Conservation (phyloP, 2,113 vertebrate genomes). For the Pseudorectes ferrugineus region DNA sequence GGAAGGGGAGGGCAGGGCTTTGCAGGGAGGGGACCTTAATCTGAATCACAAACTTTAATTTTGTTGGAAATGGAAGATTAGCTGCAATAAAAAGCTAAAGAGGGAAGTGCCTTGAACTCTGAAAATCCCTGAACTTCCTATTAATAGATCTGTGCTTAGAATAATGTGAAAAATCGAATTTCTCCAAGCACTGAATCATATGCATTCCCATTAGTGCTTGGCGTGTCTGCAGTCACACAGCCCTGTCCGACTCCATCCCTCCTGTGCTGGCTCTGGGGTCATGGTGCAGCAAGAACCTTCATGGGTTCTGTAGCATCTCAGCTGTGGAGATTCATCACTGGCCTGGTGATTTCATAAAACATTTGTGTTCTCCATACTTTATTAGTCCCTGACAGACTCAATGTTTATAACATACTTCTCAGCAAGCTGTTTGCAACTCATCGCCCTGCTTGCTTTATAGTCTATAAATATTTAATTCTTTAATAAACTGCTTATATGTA, state of each 20-base stretch:
- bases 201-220: background rate
- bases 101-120: constrained; percentile 12
- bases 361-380: constrained; percentile 62
- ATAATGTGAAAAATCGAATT: constrained; percentile 20
- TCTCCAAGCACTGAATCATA: constrained; percentile 13
- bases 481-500: constrained; percentile 80
- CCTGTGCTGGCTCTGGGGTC: background rate
- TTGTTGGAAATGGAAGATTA: background rate
- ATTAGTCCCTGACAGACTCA: constrained; percentile 74
- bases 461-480: constrained; percentile 83
- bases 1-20: background rate
- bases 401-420: constrained; percentile 76
- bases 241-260: background rate
- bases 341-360: constrained; percentile 68
- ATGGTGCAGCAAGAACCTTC: background rate
- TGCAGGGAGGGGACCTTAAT: background rate
- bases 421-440: constrained; percentile 74
- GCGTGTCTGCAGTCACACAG: background rate
- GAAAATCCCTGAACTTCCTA: constrained; percentile 48
- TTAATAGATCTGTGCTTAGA: constrained; percentile 41
- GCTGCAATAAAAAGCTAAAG: background rate
- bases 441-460: constrained; percentile 74
- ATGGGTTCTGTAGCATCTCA: constrained; percentile 9
- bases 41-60: background rate
- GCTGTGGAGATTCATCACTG: constrained; percentile 57